Base-by-base conservation (phyloP, 92 coral and sea anemone species). In the Umimayanthus kanabou region DNA sequence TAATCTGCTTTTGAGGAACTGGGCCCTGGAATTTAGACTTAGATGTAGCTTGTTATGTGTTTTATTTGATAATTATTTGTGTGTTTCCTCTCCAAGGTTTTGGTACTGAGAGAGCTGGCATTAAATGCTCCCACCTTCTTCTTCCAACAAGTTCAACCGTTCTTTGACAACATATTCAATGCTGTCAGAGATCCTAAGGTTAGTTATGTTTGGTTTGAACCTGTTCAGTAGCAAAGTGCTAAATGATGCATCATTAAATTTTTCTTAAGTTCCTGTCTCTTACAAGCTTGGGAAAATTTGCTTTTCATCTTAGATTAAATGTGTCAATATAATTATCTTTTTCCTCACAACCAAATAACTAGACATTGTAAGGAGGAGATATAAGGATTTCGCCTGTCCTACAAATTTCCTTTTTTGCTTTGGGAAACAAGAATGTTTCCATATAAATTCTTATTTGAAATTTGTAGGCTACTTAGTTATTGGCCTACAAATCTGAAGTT, bases 71-170 rank as follows among this genome's bases (percentile, higher is more conserved):
- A 61, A 20, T 4, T 22, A 61, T 61, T 29, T 39, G 3, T 75
- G 45, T 15, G 42, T 75, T 42, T 83, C 28, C 20, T 28, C 9
- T 2, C 70, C 29, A 39, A 95, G 98, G 98, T 95, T 25, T 83
- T 97, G 58, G 99, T 97, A 2, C 83, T 97, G 82, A 92, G 96
- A 55, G 99, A 97, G 85, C 93, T 97, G 80, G 99, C 99, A 22
- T 80, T 97, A 57, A 97, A 95, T 92, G 99, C 99, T 9, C 99
- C 98, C 22, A 97, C 99, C 23, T 97, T 97, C 91, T 97, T 97
- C 91, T 97, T 97, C 84, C 99, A 97, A 94, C 99, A 97, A 97
- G 96, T 97, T 6, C 99, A 97, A 23, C 99, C 96, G 73, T 97
- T 97, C 89, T 97, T 97, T 91, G 99, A 97, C 71, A 97, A 93